phyloP scores from a whole-genome alignment of 2,797 vertebrate species.

The Ctenochaetus hawaiiensis region DNA sequence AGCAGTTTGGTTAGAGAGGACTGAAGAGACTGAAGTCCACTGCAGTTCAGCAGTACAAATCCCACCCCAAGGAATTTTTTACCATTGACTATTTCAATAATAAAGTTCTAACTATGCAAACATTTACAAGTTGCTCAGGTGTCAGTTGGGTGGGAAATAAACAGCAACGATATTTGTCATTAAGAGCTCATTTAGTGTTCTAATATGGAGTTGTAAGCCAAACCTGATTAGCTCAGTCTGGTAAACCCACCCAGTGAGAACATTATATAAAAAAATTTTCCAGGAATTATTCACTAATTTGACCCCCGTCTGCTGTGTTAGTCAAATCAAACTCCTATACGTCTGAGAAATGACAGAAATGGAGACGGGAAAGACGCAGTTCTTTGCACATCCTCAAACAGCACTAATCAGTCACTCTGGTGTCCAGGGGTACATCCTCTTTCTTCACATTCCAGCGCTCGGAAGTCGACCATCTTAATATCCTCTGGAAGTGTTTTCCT shows the following conservation, averaged over 20 bases:
- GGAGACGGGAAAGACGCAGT: background rate
- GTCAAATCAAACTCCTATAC: background rate
- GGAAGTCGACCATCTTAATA: slow-evolving; percentile 2
- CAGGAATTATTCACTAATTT: background rate
- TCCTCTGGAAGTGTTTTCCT: slow-evolving; percentile 29
- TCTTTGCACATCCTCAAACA: slow-evolving; percentile 38
- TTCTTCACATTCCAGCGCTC: slow-evolving; percentile 25
- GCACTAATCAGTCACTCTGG: slow-evolving; percentile 19
- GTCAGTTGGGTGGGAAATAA: background rate
- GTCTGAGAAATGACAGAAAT: background rate
- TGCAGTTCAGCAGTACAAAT: too few species aligned
- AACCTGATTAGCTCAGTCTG: background rate
- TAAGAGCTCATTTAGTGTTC: background rate
- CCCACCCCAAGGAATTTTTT: background rate
- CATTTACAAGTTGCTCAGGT: background rate
- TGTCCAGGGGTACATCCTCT: slow-evolving; percentile 13
- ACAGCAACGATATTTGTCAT: background rate
- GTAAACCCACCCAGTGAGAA: background rate
- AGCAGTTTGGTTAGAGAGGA: too few species aligned
- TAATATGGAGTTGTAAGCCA: background rate
- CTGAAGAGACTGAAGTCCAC: background rate
- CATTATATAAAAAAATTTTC: background rate
- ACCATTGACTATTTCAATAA: background rate
- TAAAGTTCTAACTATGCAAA: background rate
- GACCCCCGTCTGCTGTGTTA: background rate